Evolutionary conservation across 2,113 vertebrate genomes (phyloP).

Genomic region (Crotalus viridis): DNA sequence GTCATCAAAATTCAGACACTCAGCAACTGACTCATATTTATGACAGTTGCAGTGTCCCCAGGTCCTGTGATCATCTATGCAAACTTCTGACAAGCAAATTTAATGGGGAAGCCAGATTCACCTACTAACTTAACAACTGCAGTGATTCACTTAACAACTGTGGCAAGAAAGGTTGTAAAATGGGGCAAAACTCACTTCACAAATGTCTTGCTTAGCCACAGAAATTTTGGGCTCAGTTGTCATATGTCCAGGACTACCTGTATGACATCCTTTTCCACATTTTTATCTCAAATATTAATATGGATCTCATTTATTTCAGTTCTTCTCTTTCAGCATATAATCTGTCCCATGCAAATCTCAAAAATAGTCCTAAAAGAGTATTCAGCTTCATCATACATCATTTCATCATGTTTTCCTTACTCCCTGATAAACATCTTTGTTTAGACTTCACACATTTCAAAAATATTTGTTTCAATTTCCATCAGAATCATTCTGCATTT

Average conservation of each 20-base stretch:
- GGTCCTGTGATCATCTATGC: not conserved
- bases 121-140: not conserved
- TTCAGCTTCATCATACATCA: not conserved
- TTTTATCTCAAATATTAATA: not conserved
- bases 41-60: not conserved
- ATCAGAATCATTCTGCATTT: not conserved
- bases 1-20: not conserved
- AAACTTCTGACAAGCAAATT: not conserved
- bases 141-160: not conserved
- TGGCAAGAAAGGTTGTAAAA: not conserved
- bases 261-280: not conserved
- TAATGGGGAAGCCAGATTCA: not conserved
- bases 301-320: not conserved
- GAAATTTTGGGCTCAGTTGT: not conserved
- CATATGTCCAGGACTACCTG: not conserved
- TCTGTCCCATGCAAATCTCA: not conserved
- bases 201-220: not conserved
- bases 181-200: not conserved
- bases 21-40: not conserved
- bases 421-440: not conserved
- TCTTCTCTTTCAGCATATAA: not conserved
- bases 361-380: not conserved
- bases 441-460: not conserved
- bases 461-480: not conserved
- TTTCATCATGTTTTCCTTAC: not conserved